Conservation (phyloP, 1,140 invertebrate species). For the Bombyx mori region DNA sequence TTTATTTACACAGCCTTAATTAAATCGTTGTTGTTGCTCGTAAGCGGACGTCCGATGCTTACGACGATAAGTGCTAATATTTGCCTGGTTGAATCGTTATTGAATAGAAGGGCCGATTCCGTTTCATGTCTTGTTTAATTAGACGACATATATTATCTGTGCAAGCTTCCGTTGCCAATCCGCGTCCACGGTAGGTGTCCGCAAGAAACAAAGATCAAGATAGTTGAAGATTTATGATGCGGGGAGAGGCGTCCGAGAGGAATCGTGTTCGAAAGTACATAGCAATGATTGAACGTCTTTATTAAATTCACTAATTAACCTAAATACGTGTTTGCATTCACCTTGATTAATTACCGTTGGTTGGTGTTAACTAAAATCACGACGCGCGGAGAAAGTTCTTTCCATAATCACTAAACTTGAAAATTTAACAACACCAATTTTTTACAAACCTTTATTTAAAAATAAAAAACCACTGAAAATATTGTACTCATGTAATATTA, state of each 20-base stretch:
- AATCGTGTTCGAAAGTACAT: conserved; percentile 24
- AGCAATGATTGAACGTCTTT: conserved; percentile 24
- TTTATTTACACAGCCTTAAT: conserved; percentile 34
- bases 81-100: conserved; percentile 27
- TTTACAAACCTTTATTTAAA: too few species aligned
- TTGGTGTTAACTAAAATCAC: conserved; percentile 4
- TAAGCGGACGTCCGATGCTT: conserved; percentile 15
- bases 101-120: conserved; percentile 27
- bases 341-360: conserved; percentile 11
- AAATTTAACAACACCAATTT: too few species aligned
- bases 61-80: conserved; percentile 25
- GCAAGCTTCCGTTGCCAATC: conserved; percentile 25
- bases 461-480: too few species aligned
- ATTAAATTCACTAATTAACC: conserved; percentile 23
- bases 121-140: conserved; percentile 29
- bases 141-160: conserved; percentile 32
- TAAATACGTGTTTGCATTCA: conserved; percentile 10
- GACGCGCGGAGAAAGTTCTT: conserved; percentile 14
- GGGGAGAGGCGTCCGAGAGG: conserved; percentile 8
- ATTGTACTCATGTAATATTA: too few species aligned
- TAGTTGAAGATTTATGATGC: conserved; percentile 29
- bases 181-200: conserved; percentile 17
- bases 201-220: conserved; percentile 26
- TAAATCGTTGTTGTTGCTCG: conserved; percentile 25
- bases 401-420: neutral